Evolutionary conservation across 2,797 vertebrate species (phyloP), one percentile per base, ranked within the genome.

Genomic region (Selene dorsalis): DNA sequence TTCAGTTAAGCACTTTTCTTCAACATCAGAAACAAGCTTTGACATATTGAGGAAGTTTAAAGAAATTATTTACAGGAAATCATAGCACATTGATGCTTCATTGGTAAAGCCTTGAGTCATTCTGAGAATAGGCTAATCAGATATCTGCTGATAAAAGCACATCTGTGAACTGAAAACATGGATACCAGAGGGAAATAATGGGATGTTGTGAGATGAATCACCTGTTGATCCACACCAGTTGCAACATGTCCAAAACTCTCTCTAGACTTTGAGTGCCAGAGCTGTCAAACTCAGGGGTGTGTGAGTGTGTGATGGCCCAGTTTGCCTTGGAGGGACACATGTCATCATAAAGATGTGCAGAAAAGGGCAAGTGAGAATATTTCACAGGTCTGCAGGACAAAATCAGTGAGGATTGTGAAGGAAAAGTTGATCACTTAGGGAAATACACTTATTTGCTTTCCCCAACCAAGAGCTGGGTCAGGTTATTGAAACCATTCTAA

Each of bases 171-270:
- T 24, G 12, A 20, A 43, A 65, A 63, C 39, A 41, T 7, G 39
- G 9, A 6, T 64, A 7, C 12, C 17, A 30, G 13, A 32, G 41
- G 52, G 57, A 68, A 53, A 63, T 50, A 48, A 71, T 4, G 47
- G 11, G 13, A 69, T 17, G 47, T 32, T 16, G 6, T 47, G 58
- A 52, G 9, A 2, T 45, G 41, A 22, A 66, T 78, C 75, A 79
- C 71, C 72, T 83, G 66, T 30, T 64, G n/a, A 24, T 66, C 18
- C 4, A 0, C 28, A 48, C 90, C 5, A 73, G 90, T 90, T 6
- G 0, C 56, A 76, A 87, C 91, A 84, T 78, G 88, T 76, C 62
- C 28, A 18, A 58, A 30, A 22, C n/a, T n/a, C n/a, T n/a, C n/a
- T 32, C 48, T 86, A 16, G 28, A 17, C 38, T 14, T 16, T 3